A percentile compares a stretch with the other conserved stretches of the same genome.
These are phyloP conservation scores for Danionella cerebrum DNA, from an alignment of 2,113 vertebrate genomes.

Conservation along the genomic window DNA sequence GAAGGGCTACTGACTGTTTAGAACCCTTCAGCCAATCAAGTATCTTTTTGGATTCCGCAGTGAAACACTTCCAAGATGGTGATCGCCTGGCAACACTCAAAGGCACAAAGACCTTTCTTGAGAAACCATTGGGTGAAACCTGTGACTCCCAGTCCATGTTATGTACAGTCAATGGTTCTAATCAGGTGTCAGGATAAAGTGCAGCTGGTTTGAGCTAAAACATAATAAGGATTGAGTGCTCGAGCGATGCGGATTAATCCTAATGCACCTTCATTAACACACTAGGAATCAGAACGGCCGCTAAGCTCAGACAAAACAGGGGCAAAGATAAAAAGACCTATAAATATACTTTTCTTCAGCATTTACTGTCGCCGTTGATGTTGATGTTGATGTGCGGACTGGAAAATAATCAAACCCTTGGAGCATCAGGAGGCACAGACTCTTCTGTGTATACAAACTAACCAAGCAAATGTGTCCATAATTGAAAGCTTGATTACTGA, in stretches of 20 bases:
- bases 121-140: no score
- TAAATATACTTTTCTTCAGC: neutral
- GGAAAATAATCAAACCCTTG: slow-evolving; percentile 55
- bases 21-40: no score
- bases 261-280: slow-evolving; percentile 68
- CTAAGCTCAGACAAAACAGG: slow-evolving; percentile 43
- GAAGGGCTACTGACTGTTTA: no score
- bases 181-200: slow-evolving; percentile 57
- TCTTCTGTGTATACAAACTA: slow-evolving; percentile 8
- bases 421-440: neutral
- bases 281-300: slow-evolving; percentile 75
- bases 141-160: no score
- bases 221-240: slow-evolving; percentile 67
- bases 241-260: slow-evolving; percentile 68
- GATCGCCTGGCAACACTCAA: no score
- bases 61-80: no score
- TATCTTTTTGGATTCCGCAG: no score
- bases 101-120: no score
- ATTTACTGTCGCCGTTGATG: neutral
- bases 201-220: slow-evolving; percentile 80
- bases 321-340: slow-evolving; percentile 24
- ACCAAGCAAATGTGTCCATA: neutral
- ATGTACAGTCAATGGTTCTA: neutral
- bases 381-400: neutral
- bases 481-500: slow-evolving; percentile 6